Evolutionary conservation across 1,140 invertebrate species (phyloP).

Genomic region (Sogatella furcifera): DNA sequence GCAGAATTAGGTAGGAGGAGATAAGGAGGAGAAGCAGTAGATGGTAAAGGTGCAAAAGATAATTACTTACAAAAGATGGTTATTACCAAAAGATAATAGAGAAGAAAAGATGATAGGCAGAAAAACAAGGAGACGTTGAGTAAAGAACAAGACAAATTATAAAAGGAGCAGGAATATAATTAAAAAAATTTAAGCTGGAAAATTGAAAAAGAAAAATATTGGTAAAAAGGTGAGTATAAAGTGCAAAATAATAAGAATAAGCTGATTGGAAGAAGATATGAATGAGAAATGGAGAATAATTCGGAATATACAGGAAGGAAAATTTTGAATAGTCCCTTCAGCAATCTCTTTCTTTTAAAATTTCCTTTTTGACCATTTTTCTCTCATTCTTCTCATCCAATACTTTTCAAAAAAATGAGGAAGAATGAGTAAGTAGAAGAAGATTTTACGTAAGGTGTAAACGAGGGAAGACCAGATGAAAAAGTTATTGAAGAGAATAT

Average conservation of each 20-base stretch:
- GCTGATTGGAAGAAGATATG: background rate
- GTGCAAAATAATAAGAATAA: background rate
- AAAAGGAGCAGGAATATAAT: background rate
- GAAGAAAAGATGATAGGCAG: background rate
- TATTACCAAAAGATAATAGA: no score
- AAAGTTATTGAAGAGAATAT: no score
- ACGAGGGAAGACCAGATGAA: background rate
- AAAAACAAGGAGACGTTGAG: background rate
- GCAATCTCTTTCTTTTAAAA: no score
- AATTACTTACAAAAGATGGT: no score
- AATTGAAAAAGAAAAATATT: background rate
- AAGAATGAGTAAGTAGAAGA: background rate
- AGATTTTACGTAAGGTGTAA: conserved; percentile 3
- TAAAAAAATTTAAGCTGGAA: background rate
- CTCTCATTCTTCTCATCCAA: no score
- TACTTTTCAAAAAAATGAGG: no score
- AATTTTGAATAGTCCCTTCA: no score
- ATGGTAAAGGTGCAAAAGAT: background rate
- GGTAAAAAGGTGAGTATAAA: background rate
- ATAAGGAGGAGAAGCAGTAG: background rate
- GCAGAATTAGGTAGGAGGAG: background rate
- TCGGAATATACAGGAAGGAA: no score
- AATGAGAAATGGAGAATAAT: conserved; percentile 1
- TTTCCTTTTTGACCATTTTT: no score
- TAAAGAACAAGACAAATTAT: background rate